Evolutionary conservation across 2,113 vertebrate species (phyloP).

Genomic region (Anseranas semipalmata): DNA sequence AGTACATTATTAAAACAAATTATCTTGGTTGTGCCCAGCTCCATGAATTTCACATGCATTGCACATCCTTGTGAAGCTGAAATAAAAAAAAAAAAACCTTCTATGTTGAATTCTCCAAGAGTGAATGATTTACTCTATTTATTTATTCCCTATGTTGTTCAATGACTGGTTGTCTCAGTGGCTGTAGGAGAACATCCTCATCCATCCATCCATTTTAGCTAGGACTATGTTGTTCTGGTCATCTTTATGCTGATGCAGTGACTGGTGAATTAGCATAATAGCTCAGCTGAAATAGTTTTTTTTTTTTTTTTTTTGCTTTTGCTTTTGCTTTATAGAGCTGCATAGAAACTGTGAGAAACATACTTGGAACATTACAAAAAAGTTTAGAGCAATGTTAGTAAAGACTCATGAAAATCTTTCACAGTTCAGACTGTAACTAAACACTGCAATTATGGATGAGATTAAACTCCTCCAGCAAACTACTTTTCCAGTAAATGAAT

Average conservation of each 20-base stretch:
- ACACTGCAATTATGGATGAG: not conserved
- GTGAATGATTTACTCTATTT: not conserved
- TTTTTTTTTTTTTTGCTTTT: accelerated
- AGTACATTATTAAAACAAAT: not conserved
- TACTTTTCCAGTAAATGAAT: not conserved
- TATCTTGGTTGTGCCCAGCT: not conserved
- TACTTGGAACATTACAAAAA: not conserved
- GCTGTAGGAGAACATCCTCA: not conserved
- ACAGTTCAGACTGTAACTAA: not conserved
- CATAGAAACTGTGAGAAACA: not conserved
- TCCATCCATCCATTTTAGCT: too few species aligned
- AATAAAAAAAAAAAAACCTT: not conserved
- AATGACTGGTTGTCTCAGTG: not conserved
- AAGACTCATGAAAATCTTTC: not conserved
- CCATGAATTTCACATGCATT: not conserved
- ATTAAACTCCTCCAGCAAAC: not conserved
- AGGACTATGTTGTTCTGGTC: not conserved
- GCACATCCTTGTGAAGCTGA: not conserved
- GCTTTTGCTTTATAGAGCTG: not conserved
- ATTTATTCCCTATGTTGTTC: not conserved
- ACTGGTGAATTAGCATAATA: not conserved
- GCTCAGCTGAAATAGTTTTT: not conserved
- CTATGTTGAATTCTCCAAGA: not conserved
- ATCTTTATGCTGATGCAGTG: not conserved
- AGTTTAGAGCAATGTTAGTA: not conserved